Evolutionary conservation across 1,140 invertebrate species (phyloP).

Genomic region (Drosophila nebulosa): DNA sequence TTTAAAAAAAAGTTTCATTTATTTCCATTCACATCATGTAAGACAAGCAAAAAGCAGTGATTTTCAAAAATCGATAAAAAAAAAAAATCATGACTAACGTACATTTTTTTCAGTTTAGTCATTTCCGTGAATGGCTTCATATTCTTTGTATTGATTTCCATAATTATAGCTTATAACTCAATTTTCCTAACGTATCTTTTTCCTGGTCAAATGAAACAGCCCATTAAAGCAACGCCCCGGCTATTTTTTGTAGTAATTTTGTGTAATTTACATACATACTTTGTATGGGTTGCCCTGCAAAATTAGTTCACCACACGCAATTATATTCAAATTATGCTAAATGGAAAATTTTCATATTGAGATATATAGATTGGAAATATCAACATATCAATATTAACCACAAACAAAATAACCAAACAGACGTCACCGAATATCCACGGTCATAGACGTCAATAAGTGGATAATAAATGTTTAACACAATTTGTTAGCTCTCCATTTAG

Average conservation of each 20-base stretch:
- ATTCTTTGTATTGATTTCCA: not conserved
- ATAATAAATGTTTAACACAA: conserved; percentile 9
- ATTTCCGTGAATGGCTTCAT: not conserved
- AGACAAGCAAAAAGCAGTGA: too few species aligned
- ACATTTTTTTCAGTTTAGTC: not conserved
- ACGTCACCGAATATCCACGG: conserved; percentile 13
- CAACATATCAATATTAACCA: not conserved
- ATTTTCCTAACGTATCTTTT: not conserved
- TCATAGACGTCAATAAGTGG: conserved; percentile 30
- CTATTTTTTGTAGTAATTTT: not conserved
- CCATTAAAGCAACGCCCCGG: not conserved
- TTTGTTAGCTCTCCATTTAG: not conserved
- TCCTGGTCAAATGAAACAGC: not conserved
- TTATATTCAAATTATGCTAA: not conserved
- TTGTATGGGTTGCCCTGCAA: not conserved
- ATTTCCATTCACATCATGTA: too few species aligned
- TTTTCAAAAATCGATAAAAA: too few species aligned
- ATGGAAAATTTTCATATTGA: not conserved
- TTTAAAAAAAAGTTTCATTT: too few species aligned
- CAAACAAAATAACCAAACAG: conserved; percentile 2
- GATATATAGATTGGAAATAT: not conserved
- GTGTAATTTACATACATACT: not conserved
- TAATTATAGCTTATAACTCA: not conserved
- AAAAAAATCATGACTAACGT: too few species aligned
- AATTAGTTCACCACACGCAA: not conserved